phyloP scores from a whole-genome alignment of 37 sponge, comb jelly and placozoan species.

The Hexactinellida sp. region DNA sequence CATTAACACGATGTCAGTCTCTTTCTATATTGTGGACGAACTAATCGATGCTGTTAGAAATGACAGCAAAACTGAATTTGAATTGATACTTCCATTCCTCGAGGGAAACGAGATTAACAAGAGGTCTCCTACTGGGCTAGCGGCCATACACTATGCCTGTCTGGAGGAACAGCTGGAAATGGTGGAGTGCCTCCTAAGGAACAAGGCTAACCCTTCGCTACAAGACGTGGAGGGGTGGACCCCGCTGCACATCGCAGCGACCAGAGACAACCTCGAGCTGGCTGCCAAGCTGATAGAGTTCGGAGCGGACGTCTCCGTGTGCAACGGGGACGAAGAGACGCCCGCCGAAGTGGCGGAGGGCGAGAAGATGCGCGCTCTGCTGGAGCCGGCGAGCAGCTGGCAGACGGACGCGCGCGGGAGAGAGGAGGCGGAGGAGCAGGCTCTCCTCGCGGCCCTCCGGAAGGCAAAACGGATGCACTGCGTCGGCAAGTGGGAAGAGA shows the following conservation, averaged over 20 bases:
- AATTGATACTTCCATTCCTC: not conserved
- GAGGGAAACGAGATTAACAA: not conserved
- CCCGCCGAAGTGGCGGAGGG: not conserved
- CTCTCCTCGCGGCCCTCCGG: not conserved
- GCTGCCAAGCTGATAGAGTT: not conserved
- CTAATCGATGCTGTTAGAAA: not conserved
- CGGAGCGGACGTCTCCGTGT: not conserved
- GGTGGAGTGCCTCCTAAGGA: not conserved
- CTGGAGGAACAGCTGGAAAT: not conserved
- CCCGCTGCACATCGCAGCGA: not conserved
- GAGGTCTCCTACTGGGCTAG: not conserved
- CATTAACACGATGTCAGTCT: not conserved
- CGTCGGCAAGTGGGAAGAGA: not conserved
- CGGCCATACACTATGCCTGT: not conserved
- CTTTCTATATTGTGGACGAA: not conserved
- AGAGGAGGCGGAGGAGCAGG: not conserved
- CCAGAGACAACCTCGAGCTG: not conserved
- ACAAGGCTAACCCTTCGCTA: not conserved
- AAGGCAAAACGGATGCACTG: not conserved
- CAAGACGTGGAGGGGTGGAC: conserved; percentile 3
- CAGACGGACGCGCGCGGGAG: not conserved
- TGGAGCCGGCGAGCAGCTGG: not conserved
- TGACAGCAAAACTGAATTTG: not conserved
- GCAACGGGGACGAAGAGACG: not conserved
- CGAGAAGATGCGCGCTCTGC: not conserved